Conservation (phyloP, 2,888 invertebrate species). For the Falcaria lacertinaria region DNA sequence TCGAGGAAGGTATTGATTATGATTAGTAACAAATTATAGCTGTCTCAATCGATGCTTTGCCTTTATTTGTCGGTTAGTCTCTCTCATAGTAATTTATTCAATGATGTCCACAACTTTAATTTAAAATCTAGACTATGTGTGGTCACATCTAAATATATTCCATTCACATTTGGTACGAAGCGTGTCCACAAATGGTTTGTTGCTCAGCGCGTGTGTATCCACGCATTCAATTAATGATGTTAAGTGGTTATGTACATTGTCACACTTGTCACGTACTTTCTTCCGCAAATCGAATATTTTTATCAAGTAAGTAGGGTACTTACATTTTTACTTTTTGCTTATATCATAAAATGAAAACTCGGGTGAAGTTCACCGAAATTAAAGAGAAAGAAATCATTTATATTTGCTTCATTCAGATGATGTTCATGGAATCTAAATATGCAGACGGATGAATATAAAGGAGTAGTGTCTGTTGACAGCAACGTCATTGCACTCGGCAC, state of each 20-base stretch:
- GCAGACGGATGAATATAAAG: conserved; percentile 8
- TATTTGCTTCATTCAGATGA: too few species aligned
- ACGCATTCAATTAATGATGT: conserved; percentile 48
- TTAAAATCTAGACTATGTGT: conserved; percentile 19
- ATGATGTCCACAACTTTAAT: conserved; percentile 13
- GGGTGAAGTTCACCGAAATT: too few species aligned
- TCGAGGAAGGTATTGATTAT: too few species aligned
- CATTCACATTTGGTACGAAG: conserved; percentile 33
- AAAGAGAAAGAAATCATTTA: too few species aligned
- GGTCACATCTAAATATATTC: conserved; percentile 44
- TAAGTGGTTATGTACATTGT: conserved; percentile 28
- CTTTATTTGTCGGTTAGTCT: too few species aligned
- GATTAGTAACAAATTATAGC: too few species aligned
- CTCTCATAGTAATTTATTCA: too few species aligned
- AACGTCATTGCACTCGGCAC: conserved; percentile 54
- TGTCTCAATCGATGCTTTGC: too few species aligned
- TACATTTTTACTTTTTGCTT: too few species aligned
- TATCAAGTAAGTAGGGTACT: neutral
- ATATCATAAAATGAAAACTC: too few species aligned
- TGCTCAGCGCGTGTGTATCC: conserved; percentile 31
- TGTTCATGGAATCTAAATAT: neutral
- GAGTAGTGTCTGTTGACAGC: conserved; percentile 15
- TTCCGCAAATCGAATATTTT: conserved; percentile 13
- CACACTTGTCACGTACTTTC: conserved; percentile 37
- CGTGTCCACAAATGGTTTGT: conserved; percentile 32